A percentile compares a stretch with the other conserved stretches of the same genome.
phyloP scores from a whole-genome alignment of 2,888 invertebrate species.

The Sarcophaga carnaria region DNA sequence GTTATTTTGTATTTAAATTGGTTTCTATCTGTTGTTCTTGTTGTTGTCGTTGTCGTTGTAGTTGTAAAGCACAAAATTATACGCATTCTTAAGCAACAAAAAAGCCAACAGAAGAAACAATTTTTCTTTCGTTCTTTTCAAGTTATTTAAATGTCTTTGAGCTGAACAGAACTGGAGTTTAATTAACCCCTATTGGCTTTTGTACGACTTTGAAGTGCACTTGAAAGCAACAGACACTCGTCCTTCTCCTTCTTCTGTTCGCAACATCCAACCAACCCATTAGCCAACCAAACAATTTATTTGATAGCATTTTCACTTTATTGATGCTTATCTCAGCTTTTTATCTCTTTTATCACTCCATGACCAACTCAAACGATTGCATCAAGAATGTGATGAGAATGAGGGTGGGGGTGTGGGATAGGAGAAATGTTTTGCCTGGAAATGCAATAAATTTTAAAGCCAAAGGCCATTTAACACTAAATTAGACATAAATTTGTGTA shows the following conservation, averaged over 20 bases:
- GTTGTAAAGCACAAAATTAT: not conserved
- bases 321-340: conserved; percentile 42
- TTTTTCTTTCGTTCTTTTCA: conserved; percentile 7
- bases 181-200: conserved; percentile 59
- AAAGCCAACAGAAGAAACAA: conserved; percentile 1
- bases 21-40: not conserved
- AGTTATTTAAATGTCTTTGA: conserved; percentile 26
- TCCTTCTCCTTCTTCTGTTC: not conserved
- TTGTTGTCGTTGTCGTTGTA: not conserved
- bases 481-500: conserved; percentile 54
- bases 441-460: conserved; percentile 55
- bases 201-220: conserved; percentile 22
- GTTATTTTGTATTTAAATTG: not conserved
- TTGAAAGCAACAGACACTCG: not conserved
- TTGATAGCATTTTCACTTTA: conserved; percentile 24
- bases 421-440: conserved; percentile 7
- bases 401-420: not conserved
- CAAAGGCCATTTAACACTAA: conserved; percentile 58
- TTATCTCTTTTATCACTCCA: not conserved
- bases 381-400: not conserved
- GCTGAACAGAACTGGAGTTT: conserved; percentile 4
- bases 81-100: not conserved
- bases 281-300: not conserved
- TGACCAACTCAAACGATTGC: not conserved
- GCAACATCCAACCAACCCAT: not conserved